A percentile compares a stretch with the other conserved stretches of the same genome.
Conservation (phyloP, 2,113 vertebrate genomes). For the Muntiacus muntjak region DNA sequence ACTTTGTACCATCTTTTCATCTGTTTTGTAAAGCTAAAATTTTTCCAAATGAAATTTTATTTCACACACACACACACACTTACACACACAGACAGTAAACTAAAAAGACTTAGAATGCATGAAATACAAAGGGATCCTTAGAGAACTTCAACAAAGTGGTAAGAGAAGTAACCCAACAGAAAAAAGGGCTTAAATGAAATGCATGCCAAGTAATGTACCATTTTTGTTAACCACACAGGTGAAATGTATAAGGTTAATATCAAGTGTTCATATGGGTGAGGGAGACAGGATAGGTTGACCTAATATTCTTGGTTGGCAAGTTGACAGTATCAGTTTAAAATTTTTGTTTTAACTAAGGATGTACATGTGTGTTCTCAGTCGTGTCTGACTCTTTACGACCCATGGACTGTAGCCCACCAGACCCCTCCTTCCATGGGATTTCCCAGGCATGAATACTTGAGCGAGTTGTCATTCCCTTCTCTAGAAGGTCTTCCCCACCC, state of each 20-base stretch:
- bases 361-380: not conserved
- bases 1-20: not conserved
- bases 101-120: not conserved
- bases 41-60: not conserved
- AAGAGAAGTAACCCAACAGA: not conserved
- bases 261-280: not conserved
- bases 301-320: not conserved
- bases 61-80: not conserved
- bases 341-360: not conserved
- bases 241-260: not conserved
- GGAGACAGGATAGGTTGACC: not conserved
- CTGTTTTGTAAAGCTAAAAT: not conserved
- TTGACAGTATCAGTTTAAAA: not conserved
- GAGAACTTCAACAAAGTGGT: not conserved
- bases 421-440: not conserved
- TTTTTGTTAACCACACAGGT: not conserved
- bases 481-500: not conserved
- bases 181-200: not conserved
- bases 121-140: not conserved
- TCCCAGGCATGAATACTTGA: not conserved
- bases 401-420: not conserved
- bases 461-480: not conserved
- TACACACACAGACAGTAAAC: not conserved
- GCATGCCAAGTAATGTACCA: not conserved
- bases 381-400: not conserved